Percentiles rank a stretch among this genome's conserved stretches.
Evolutionary conservation across 1,140 invertebrate genomes (phyloP).

Genomic region (Andricus grossulariae): DNA sequence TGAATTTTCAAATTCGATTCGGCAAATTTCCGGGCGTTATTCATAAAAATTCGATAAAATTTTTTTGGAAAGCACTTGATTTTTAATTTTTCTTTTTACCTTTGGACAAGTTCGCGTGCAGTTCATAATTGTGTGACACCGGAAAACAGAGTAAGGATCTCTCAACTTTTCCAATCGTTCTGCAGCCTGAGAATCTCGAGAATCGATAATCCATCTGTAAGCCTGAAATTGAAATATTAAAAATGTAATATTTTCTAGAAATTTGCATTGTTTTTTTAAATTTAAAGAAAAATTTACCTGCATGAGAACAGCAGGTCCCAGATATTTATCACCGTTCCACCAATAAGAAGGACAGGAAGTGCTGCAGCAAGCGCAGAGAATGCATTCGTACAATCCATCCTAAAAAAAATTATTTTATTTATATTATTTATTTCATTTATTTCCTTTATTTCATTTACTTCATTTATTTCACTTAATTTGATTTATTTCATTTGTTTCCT

Average conservation of each 20-base stretch:
- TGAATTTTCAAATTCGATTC: too few species aligned
- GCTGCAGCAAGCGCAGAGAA: conserved; percentile 84
- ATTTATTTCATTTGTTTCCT: too few species aligned
- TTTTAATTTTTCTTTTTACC: conserved; percentile 69
- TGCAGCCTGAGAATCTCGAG: conserved; percentile 81
- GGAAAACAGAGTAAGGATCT: conserved; percentile 84
- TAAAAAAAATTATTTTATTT: conserved; percentile 25
- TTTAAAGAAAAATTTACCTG: conserved; percentile 67
- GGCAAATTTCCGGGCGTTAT: too few species aligned
- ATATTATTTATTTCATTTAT: too few species aligned
- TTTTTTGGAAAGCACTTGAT: background rate
- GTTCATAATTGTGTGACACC: conserved; percentile 90
- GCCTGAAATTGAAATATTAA: conserved; percentile 54
- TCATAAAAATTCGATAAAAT: too few species aligned
- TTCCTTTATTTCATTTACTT: too few species aligned
- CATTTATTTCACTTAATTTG: too few species aligned
- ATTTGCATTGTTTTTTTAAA: conserved; percentile 17
- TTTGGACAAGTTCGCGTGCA: conserved; percentile 88
- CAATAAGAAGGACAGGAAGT: conserved; percentile 84
- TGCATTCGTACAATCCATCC: conserved; percentile 89
- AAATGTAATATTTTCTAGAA: conserved; percentile 25
- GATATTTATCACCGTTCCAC: conserved; percentile 84
- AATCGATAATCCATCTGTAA: conserved; percentile 87
- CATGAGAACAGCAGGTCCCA: conserved; percentile 83
- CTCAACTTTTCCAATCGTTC: conserved; percentile 81